Percentiles rank a stretch among this genome's conserved stretches.
Conservation (phyloP, 35 echinoderm and acorn worm genomes). For the Nesometra sesokonis region DNA sequence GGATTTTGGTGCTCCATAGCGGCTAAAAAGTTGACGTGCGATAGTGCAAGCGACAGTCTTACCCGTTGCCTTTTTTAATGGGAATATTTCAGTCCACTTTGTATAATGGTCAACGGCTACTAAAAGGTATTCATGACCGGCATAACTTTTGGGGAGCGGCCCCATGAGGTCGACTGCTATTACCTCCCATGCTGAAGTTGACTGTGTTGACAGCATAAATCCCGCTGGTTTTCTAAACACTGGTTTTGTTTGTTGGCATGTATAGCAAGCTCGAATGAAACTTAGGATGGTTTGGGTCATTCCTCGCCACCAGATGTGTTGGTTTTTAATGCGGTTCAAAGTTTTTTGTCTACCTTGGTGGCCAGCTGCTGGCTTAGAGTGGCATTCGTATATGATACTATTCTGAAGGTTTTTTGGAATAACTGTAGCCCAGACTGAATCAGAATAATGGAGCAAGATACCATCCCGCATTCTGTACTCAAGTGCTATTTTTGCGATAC, state of each 20-base stretch:
- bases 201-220: conserved; percentile 8
- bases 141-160: conserved; percentile 7
- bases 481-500: neutral
- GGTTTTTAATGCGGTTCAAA: too few relatives aligned
- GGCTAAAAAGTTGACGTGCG: conserved; percentile 1
- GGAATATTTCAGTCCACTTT: conserved; percentile 17
- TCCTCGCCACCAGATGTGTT: conserved; percentile 7
- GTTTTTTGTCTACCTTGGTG: too few relatives aligned
- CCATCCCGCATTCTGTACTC: neutral
- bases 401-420: neutral
- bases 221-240: neutral
- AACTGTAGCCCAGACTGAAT: neutral
- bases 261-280: conserved; percentile 15
- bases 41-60: neutral
- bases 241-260: conserved; percentile 1
- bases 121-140: neutral
- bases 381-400: neutral
- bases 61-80: conserved; percentile 11
- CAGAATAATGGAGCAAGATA: neutral
- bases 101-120: neutral
- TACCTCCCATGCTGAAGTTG: neutral
- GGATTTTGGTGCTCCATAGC: neutral
- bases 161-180: conserved; percentile 10
- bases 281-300: neutral
- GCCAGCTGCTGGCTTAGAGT: too few relatives aligned